Evolutionary conservation across 30 jellyfish, hydroid and myxozoan genomes (phyloP), one percentile per base, ranked within the genome.

Genomic region (Catostylus mosaicus): DNA sequence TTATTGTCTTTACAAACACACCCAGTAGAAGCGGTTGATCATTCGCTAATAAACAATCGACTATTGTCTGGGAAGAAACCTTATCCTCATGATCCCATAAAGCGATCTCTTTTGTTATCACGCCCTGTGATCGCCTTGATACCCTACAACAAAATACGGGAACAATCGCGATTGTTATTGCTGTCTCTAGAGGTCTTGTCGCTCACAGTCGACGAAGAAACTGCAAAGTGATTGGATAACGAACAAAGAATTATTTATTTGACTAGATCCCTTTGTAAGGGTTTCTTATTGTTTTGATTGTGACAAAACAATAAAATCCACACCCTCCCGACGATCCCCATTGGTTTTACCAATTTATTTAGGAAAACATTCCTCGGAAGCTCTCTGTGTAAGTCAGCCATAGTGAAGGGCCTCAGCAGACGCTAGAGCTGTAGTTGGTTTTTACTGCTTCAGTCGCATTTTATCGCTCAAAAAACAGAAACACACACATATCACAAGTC

Each of bases 301-400:
- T 75, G 23, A 24, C 18, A 50, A 34, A 56, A 75, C 86, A 75
- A 75, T 75, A 8, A 20, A 19, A 22, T 24, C 67, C 79, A 67
- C 85, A 59, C 91, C 91, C 91, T 29, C 69, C 78, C 35, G 85
- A 68, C 91, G 68, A 73, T 66, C 91, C 91, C 91, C 78, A 67
- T 81, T 67, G 91, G 84, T 81, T 70, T 68, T 54, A 33, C 81
- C n/a, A 80, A 67, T 51, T 81, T 27, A 65, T 75, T 57, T 24
- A 43, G 73, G 77, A 81, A 56, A 67, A 48, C 84, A 68, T 81
- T 45, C 91, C 78, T 51, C 57, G 84, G 83, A 81, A 73, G 73
- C 72, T 80, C 46, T 69, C 27, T 35, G 84, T 23, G 67, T 38
- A 45, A 43, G 81, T 1, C 78, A 48, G 91, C 83, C 91, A 66